Evolutionary conservation across 2,113 vertebrate genomes (phyloP), one percentile per base, ranked within the genome.

Genomic region (Taurulus bubalis): DNA sequence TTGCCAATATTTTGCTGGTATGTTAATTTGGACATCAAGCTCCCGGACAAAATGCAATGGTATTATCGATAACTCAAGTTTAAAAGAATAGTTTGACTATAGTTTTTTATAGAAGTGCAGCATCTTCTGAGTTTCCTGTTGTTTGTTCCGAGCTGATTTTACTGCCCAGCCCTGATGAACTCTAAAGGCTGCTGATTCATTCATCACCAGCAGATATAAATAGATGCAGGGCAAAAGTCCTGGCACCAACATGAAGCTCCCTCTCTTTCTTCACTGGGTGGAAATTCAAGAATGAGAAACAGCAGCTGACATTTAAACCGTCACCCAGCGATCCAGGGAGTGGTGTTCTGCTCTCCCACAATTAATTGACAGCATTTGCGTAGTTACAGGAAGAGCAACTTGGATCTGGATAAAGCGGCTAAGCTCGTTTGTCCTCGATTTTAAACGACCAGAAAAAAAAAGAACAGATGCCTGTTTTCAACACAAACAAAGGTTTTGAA

Each of bases 141-240:
- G 16, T 69, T 80, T 73, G 70, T 58, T 8, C 47, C 22, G 63
- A 68, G 47, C 26, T 22, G 9, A 22, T 56, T 79, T 77, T 42
- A 79, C 51, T 26, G 65, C 51, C 51, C 18, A 1, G 32, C 8
- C 60, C 42, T 66, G 60, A 68, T 86, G 30, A 56, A 59, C 67
- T 71, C 71, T 45, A 38, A 16, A 22, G 15, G 34, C 70, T 74
- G 77, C 73, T 81, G 77, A 84, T 70, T 88, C 80, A 77, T 45
- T 75, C 16, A 65, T 8, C 32, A 30, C 9, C 32, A 42, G 36
- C 42, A 28, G 71, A 73, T 83, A 89, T 60, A 86, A 87, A 90
- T 89, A 90, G 77, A 75, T 12, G 1, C 16, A 0, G 72, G 68
- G 73, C 85, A 77, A 87, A 85, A 87, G 79, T 86, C 74, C 79